Evolutionary conservation across 2,888 invertebrate genomes (phyloP).

Genomic region (Penaeus monodon): DNA sequence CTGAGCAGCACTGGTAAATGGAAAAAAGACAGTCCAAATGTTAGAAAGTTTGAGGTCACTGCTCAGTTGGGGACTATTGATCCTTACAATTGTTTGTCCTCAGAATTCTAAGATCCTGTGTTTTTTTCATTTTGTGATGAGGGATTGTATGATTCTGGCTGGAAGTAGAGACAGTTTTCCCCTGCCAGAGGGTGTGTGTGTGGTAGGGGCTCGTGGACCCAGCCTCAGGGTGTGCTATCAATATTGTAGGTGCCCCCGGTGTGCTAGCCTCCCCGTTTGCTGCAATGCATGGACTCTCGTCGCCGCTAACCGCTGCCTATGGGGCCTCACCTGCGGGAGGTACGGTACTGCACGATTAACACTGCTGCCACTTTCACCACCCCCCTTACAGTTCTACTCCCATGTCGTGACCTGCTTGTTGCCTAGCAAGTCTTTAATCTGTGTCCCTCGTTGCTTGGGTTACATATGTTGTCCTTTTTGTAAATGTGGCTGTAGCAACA

Average conservation of each 20-base stretch:
- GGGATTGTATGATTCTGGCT: conserved; percentile 10
- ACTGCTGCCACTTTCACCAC: conserved; percentile 53
- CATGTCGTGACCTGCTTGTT: conserved; percentile 46
- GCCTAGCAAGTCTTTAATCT: conserved; percentile 20
- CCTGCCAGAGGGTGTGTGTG: conserved; percentile 56
- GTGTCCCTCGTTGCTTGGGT: background rate
- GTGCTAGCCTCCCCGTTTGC: conserved; percentile 88
- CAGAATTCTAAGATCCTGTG: conserved; percentile 14
- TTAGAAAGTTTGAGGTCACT: no score
- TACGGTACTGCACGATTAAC: conserved; percentile 63
- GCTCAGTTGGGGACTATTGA: background rate
- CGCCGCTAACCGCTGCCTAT: conserved; percentile 78
- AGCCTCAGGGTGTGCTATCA: conserved; percentile 65
- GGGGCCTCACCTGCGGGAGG: conserved; percentile 68
- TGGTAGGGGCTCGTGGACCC: conserved; percentile 53
- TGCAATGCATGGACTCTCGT: conserved; percentile 83
- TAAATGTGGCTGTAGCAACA: no score
- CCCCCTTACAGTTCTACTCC: conserved; percentile 50
- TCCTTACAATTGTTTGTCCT: conserved; percentile 1
- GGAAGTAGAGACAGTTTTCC: conserved; percentile 46
- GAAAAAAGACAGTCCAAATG: background rate
- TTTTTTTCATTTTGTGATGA: conserved; percentile 19
- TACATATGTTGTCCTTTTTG: no score
- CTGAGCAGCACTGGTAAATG: conserved; percentile 21
- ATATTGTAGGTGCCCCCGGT: conserved; percentile 82